phyloP scores from a whole-genome alignment of 2,113 vertebrate genomes.

The Callopanchax toddi region DNA sequence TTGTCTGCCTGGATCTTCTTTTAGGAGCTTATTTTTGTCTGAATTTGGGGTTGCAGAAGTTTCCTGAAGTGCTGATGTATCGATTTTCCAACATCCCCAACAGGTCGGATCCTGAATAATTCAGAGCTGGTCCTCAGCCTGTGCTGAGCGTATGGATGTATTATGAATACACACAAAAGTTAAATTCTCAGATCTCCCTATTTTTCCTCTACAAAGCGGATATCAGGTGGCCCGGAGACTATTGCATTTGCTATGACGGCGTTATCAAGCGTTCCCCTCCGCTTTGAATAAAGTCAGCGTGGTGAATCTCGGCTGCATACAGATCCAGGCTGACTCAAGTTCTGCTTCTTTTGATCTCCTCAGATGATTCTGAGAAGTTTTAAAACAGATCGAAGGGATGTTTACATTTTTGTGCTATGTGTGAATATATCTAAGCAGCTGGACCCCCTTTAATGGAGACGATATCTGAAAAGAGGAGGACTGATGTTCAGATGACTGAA shows the following conservation, averaged over 20 bases:
- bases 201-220: constrained; percentile 61
- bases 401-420: background rate
- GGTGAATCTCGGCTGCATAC: background rate
- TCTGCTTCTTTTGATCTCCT: constrained; percentile 6
- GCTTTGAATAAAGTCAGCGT: constrained; percentile 39
- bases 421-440: background rate
- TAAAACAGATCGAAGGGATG: background rate
- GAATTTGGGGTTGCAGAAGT: constrained; percentile 33
- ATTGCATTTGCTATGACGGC: constrained; percentile 22
- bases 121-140: constrained; percentile 47
- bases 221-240: constrained; percentile 59
- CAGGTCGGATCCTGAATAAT: constrained; percentile 69
- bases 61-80: constrained; percentile 71
- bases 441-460: background rate
- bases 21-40: constrained; percentile 38
- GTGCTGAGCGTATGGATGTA: constrained; percentile 35
- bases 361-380: background rate
- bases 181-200: constrained; percentile 45
- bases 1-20: constrained; percentile 35
- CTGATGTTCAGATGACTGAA: background rate
- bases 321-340: constrained; percentile 3
- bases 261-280: constrained; percentile 19
- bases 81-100: constrained; percentile 62
- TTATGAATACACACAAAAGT: constrained; percentile 54
- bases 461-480: background rate